phyloP scores from a whole-genome alignment of 1,140 invertebrate genomes.

The Ganaspis sp. region DNA sequence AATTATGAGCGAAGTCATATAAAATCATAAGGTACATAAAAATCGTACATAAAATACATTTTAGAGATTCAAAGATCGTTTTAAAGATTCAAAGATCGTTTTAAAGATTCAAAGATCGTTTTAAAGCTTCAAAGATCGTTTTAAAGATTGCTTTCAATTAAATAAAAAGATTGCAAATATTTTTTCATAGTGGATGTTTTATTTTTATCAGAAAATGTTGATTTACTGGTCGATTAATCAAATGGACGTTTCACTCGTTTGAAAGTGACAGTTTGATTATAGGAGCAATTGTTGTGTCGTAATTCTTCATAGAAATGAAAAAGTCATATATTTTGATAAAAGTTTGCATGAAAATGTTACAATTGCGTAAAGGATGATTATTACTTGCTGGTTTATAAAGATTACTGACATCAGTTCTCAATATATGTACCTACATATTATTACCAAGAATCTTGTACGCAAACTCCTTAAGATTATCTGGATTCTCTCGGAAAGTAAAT shows the following conservation, averaged over 20 bases:
- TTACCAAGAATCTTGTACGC: neutral
- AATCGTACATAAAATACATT: too few relatives aligned
- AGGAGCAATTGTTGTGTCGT: constrained; percentile 8
- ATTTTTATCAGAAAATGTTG: neutral
- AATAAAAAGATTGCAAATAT: too few relatives aligned
- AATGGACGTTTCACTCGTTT: neutral
- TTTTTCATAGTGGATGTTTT: too few relatives aligned
- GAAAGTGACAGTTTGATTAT: neutral
- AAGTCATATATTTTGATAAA: constrained; percentile 1
- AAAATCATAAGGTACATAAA: too few relatives aligned
- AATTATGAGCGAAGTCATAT: too few relatives aligned
- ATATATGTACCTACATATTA: neutral
- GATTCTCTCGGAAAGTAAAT: neutral
- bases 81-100: too few relatives aligned
- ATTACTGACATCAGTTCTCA: neutral
- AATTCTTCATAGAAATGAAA: neutral
- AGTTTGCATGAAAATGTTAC: constrained; percentile 11
- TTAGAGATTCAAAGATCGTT: too few relatives aligned
- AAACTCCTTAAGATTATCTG: neutral
- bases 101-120: too few relatives aligned
- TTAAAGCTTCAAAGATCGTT: too few relatives aligned
- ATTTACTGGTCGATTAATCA: constrained; percentile 1
- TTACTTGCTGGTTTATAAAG: neutral
- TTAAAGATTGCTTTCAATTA: too few relatives aligned
- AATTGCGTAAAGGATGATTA: constrained; percentile 2